Base-by-base conservation (phyloP, 1,140 invertebrate species). In the Magallana ariakensis region DNA sequence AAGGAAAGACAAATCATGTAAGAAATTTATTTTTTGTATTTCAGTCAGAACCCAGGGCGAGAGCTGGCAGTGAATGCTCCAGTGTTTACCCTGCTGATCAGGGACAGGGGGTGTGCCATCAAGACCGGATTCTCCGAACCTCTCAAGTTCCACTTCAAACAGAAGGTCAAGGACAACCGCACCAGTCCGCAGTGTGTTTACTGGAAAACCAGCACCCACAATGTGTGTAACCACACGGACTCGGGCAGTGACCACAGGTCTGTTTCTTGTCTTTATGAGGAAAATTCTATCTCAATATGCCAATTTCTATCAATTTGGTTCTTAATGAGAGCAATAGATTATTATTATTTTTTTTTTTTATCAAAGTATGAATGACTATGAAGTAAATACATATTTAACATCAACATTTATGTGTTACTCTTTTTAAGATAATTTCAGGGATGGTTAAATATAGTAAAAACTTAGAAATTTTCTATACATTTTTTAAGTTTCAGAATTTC, bases 1-100 rank as follows among this genome's bases (percentile, higher is more conserved):
- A 46, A 46, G 33, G 33, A 46, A 46, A 46, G 33, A 46, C 33
- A 0, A 46, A 46, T 46, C 33, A 46, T 46, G 33, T 4, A 46
- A 46, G 5, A 46, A 46, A 46, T 5, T 13, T 13, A 60, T 6
- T 19, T 60, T 87, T 33, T 83, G n/a, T 81, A 19, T 90, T 90
- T 10, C 85, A 91, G 90, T 81, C 75, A 84, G 15, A 81, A 90
- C 19, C n/a, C 80, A 26, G 90, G 84, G 10, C 89, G 91, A 9
- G 90, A 91, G 96, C 96, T 99, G 19, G 96, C 97, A 10, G 95
- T 98, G 0, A 97, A 97, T 15, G 97, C 97, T 0, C 97, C 98
- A 0, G 96, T 99, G 85, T 95, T 99, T 15, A 97, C 97, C 15
- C 94, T 99, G 1, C 96, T 97, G 2, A 95, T 98, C 66, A 96